Evolutionary conservation across 2,797 vertebrate species (phyloP).

Genomic region (Malacoctenus gilli): DNA sequence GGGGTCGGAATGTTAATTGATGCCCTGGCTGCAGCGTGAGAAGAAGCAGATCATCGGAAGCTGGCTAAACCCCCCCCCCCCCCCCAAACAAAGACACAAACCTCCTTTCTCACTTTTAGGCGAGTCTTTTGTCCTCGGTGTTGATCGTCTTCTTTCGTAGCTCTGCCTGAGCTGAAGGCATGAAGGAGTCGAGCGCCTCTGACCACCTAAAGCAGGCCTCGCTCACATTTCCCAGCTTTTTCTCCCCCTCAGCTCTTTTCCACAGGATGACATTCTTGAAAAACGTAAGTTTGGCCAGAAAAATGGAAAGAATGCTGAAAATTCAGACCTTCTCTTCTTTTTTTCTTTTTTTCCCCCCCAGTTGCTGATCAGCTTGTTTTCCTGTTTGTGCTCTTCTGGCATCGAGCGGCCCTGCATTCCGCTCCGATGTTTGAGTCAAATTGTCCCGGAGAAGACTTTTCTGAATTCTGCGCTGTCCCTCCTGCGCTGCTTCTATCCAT

Average conservation of each 20-base stretch:
- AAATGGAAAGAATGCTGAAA: constrained; percentile 78
- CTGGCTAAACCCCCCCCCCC: too few relatives aligned
- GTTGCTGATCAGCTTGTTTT: constrained; percentile 75
- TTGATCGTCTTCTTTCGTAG: too few relatives aligned
- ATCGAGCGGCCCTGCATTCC: constrained; percentile 53
- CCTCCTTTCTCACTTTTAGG: too few relatives aligned
- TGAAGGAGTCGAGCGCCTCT: constrained; percentile 40
- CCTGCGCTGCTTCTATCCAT: too few relatives aligned
- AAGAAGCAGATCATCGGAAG: constrained; percentile 63
- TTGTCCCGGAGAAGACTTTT: too few relatives aligned
- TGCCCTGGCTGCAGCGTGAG: constrained; percentile 66
- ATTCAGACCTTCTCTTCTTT: constrained; percentile 65
- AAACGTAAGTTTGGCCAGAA: constrained; percentile 70
- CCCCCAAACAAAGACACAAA: too few relatives aligned
- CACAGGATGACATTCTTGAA: constrained; percentile 69
- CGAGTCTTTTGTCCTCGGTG: too few relatives aligned
- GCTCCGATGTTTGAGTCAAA: too few relatives aligned
- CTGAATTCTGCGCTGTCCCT: too few relatives aligned
- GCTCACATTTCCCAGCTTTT: constrained; percentile 55
- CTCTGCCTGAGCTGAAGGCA: constrained; percentile 28
- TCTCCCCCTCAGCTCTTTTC: constrained; percentile 65
- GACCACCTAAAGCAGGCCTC: constrained; percentile 52
- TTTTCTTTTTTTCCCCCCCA: too few relatives aligned
- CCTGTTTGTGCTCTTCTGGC: constrained; percentile 65
- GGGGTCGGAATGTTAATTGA: constrained; percentile 82